Percentiles rank a stretch among this genome's conserved stretches.
Evolutionary conservation across 64 coral and sea anemone species (phyloP).

Genomic region (Hydrozoanthus tunicans): DNA sequence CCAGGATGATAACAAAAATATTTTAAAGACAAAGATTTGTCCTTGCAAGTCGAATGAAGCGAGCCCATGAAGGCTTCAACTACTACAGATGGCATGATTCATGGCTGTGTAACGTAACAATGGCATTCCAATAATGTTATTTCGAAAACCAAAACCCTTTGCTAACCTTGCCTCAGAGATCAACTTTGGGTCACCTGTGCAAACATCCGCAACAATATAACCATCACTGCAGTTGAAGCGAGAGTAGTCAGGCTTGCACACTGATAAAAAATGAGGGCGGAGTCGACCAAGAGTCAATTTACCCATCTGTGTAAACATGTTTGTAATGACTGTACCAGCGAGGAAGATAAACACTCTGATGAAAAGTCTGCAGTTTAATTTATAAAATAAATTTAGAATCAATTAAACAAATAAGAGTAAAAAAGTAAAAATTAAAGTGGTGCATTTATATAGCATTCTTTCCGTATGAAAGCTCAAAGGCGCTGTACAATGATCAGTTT

Average conservation of each 20-base stretch:
- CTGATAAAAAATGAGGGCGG: slow-evolving; percentile 83
- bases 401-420: neutral
- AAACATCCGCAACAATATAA: slow-evolving; percentile 65
- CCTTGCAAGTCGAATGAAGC: too few species aligned
- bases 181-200: slow-evolving; percentile 73
- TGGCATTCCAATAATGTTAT: too few species aligned
- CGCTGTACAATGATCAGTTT: too few species aligned
- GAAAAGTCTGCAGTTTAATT: slow-evolving; percentile 51
- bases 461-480: too few species aligned
- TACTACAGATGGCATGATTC: too few species aligned
- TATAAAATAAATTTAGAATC: neutral
- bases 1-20: too few species aligned
- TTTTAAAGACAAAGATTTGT: too few species aligned
- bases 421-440: neutral
- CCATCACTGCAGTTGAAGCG: slow-evolving; percentile 73
- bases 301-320: slow-evolving; percentile 81
- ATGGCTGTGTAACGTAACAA: too few species aligned
- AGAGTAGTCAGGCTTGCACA: slow-evolving; percentile 75
- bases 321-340: slow-evolving; percentile 80
- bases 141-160: neutral
- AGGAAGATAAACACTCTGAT: slow-evolving; percentile 76
- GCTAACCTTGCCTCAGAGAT: slow-evolving; percentile 80
- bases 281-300: slow-evolving; percentile 76
- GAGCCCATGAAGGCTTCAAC: too few species aligned
- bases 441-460: too few species aligned